Conservation (phyloP, 1,140 invertebrate genomes). For the Papilio helenus region DNA sequence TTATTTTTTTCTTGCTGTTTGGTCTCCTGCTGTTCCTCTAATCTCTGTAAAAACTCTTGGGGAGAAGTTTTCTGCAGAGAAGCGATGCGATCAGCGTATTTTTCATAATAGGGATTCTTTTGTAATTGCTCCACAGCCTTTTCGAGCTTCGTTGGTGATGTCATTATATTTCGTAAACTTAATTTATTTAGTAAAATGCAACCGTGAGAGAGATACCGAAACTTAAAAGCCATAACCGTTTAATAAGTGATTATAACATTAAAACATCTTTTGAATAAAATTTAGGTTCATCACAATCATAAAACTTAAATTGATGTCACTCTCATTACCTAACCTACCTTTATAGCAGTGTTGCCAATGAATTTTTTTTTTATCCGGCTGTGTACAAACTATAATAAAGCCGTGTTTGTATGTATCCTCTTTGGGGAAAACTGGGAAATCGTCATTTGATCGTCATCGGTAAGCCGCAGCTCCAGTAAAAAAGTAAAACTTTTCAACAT, state of each 20-base stretch:
- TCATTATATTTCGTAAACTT: slow-evolving; percentile 80
- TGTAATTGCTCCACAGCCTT: slow-evolving; percentile 86
- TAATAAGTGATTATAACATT: neutral
- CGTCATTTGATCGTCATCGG: too few species aligned
- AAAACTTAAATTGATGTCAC: too few species aligned
- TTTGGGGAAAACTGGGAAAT: too few species aligned
- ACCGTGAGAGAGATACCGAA: neutral
- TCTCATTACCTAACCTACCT: too few species aligned
- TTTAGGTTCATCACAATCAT: too few species aligned
- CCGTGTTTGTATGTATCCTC: too few species aligned
- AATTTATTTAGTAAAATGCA: slow-evolving; percentile 3
- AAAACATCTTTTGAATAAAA: too few species aligned
- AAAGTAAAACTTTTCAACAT: too few species aligned
- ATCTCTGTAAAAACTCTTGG: slow-evolving; percentile 88
- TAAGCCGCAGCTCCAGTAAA: too few species aligned
- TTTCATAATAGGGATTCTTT: slow-evolving; percentile 91
- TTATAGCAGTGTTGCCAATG: too few species aligned
- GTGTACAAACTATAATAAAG: too few species aligned
- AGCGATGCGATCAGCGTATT: slow-evolving; percentile 91
- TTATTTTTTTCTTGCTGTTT: slow-evolving; percentile 69
- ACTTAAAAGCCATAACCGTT: slow-evolving; percentile 15
- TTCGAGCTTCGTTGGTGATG: slow-evolving; percentile 78
- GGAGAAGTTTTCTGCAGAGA: slow-evolving; percentile 89
- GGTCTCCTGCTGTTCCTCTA: slow-evolving; percentile 84
- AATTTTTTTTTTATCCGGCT: too few species aligned